Conservation (phyloP, 2,113 vertebrate species). For the Tretioscincus oriximinensis region DNA sequence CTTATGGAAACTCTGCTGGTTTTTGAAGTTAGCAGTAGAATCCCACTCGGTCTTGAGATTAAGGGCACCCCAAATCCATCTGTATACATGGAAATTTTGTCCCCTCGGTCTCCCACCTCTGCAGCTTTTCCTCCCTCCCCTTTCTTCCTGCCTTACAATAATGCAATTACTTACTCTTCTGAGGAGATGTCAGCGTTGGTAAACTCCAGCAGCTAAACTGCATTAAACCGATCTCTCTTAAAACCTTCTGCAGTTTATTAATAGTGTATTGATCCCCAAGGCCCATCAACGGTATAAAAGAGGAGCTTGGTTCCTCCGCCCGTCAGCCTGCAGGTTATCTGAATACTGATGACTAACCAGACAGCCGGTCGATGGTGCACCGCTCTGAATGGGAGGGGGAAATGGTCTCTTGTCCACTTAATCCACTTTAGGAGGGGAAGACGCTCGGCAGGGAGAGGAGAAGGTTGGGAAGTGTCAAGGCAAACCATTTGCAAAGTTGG, state of each 20-base stretch:
- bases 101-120: background rate
- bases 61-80: no score
- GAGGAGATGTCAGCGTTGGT: constrained; percentile 58
- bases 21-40: no score
- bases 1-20: no score
- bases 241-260: constrained; percentile 64
- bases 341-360: constrained; percentile 37
- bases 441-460: no score
- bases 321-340: constrained; percentile 18
- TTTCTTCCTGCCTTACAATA: constrained; percentile 44
- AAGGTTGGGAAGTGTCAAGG: no score
- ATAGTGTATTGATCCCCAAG: constrained; percentile 70
- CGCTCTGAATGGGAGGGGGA: background rate
- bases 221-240: constrained; percentile 58
- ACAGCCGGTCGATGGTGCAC: constrained; percentile 17
- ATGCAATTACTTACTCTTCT: constrained; percentile 57
- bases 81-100: no score
- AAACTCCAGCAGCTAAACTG: constrained; percentile 62
- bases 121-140: rapidly evolving
- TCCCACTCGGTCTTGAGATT: no score
- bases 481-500: no score
- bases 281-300: constrained; percentile 33
- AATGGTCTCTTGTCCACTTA: constrained; percentile 12
- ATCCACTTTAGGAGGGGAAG: constrained; percentile 46
- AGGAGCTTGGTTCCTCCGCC: background rate